Evolutionary conservation across 2,888 invertebrate genomes (phyloP), one percentile per base, ranked within the genome.

Genomic region (Strigamia crassipes): DNA sequence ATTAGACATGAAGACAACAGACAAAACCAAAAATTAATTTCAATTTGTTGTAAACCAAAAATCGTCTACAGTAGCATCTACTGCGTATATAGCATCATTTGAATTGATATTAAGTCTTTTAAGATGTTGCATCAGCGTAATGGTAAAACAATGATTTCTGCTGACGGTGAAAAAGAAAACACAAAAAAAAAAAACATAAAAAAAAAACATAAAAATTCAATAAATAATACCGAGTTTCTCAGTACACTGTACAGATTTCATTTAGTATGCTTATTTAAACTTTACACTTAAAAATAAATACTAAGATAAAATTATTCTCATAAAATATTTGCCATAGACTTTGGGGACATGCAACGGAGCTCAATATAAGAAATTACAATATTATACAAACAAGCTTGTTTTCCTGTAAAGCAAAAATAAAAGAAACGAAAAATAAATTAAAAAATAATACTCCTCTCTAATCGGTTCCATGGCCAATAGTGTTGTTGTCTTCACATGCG

Each of bases 401-500:
- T 27, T 27, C 3, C 27, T 31, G 73, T 10, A 27, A 15, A 31
- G 31, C 31, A 12, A 73, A 73, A 73, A 13, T 27, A 56, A 56
- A 27, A 31, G 27, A 73, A 73, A 27, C 1, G 31, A 73, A 27
- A 31, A 12, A 15, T 21, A 15, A 56, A 18, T 15, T 5, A 56
- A 56, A 23, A 61, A 18, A 73, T 2, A 73, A 31, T 15, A 12
- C 27, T 13, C 27, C 73, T 73, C 31, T n/a, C 73, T 73, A 73
- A 73, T 73, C 73, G 27, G 73, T 73, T 73, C 73, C 73, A 38
- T n/a, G 18, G 79, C 42, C 38, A 42, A 78, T 13, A 77, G 23
- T 31, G 84, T 82, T 84, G 84, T 84, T 84, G 84, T 84, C 84
- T 84, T 84, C 84, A 84, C 81, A 84, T 84, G 83, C 84, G 84